Conservation (phyloP, 2,797 vertebrate species). For the Glyptemys insculpta region DNA sequence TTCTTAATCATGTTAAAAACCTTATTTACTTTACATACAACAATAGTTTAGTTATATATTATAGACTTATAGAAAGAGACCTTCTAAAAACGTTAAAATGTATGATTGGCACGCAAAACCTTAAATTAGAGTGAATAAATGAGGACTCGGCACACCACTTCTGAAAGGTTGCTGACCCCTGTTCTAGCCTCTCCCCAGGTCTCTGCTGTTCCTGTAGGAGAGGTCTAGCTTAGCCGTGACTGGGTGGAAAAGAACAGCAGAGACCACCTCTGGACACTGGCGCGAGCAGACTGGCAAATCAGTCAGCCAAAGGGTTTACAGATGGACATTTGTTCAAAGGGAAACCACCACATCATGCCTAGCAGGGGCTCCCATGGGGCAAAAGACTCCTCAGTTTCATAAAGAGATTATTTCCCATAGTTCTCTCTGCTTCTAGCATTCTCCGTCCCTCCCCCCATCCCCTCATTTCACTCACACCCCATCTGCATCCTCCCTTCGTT, state of each 20-base stretch:
- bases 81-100: no score
- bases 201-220: background rate
- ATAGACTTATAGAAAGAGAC: no score
- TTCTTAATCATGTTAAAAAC: no score
- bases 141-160: no score
- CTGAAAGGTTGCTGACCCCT: no score
- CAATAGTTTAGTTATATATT: no score
- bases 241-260: background rate
- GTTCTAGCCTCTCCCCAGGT: background rate
- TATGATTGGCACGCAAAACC: no score
- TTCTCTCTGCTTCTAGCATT: background rate
- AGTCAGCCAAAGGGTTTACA: background rate
- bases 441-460: background rate
- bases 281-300: background rate
- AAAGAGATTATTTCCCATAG: background rate
- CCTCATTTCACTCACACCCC: background rate
- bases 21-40: no score
- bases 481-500: background rate
- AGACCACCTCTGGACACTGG: background rate
- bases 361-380: background rate
- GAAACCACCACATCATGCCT: background rate
- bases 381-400: background rate
- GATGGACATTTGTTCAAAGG: background rate
- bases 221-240: background rate
- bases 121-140: no score